These are phyloP conservation scores for Caenorhabditis latens DNA, from an alignment of 1,140 invertebrate species.

Conservation along the genomic window DNA sequence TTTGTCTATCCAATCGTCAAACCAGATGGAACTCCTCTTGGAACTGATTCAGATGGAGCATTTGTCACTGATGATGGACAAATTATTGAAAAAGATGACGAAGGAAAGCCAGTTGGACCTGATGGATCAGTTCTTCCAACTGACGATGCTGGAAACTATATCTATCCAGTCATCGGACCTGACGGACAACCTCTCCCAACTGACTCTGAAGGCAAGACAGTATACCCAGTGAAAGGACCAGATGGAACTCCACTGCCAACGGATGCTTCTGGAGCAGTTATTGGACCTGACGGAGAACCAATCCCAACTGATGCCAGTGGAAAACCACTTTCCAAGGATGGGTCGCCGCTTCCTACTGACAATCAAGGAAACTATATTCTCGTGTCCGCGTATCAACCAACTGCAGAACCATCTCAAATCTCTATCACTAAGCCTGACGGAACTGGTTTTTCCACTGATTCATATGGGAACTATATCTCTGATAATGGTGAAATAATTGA, in stretches of 20 bases:
- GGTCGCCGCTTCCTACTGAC: conserved; percentile 60
- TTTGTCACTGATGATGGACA: conserved; percentile 33
- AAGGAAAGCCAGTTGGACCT: conserved; percentile 52
- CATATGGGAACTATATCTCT: conserved; percentile 49
- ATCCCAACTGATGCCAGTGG: conserved; percentile 61
- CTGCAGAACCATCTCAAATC: conserved; percentile 10
- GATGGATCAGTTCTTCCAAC: conserved; percentile 65
- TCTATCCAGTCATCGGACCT: conserved; percentile 57
- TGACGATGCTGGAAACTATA: conserved; percentile 27
- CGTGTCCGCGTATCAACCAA: background rate
- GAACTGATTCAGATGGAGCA: conserved; percentile 37
- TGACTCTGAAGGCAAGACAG: conserved; percentile 53
- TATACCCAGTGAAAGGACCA: conserved; percentile 54
- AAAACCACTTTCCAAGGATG: conserved; percentile 58
- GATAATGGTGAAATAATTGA: conserved; percentile 44
- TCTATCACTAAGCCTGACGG: conserved; percentile 58
- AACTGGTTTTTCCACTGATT: conserved; percentile 57
- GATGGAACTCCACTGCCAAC: conserved; percentile 64
- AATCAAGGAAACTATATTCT: conserved; percentile 48
- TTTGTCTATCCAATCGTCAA: conserved; percentile 29
- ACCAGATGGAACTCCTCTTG: conserved; percentile 57
- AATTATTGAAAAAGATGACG: conserved; percentile 49
- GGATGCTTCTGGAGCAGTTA: conserved; percentile 57
- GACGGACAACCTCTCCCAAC: conserved; percentile 52
- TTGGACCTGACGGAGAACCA: conserved; percentile 34